Evolutionary conservation across 2,113 vertebrate species (phyloP).

Genomic region (Xerus inauris): DNA sequence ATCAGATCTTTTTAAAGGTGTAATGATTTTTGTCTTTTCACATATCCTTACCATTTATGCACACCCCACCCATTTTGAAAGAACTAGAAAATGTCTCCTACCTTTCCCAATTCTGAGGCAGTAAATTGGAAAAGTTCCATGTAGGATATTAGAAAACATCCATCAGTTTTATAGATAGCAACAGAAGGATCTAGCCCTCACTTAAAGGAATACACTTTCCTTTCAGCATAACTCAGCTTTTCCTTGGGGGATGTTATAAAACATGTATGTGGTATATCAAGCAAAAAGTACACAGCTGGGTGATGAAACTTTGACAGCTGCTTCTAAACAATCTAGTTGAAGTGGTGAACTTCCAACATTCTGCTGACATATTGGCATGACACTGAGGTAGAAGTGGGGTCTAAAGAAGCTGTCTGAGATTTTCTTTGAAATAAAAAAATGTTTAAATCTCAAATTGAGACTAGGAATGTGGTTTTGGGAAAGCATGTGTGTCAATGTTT

Average conservation of each 20-base stretch:
- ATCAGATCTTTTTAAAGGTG: background rate
- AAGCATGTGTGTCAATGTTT: background rate
- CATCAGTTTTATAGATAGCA: background rate
- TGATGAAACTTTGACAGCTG: background rate
- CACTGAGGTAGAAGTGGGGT: background rate
- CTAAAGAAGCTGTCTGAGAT: background rate
- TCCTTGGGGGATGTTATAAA: background rate
- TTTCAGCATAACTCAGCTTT: background rate
- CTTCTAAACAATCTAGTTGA: background rate
- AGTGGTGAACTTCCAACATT: background rate
- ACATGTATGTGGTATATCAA: background rate
- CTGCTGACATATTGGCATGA: background rate
- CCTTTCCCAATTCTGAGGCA: background rate
- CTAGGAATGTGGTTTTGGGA: background rate
- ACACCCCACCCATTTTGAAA: background rate
- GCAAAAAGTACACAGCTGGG: background rate
- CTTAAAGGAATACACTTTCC: background rate
- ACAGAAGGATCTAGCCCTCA: background rate
- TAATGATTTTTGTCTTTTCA: background rate
- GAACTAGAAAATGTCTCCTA: background rate
- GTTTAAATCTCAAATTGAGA: constrained; percentile 15
- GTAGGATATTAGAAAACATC: background rate
- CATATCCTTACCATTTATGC: background rate
- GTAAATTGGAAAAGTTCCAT: background rate
- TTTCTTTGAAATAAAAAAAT: constrained; percentile 46